Conservation (phyloP, 2,888 invertebrate species). For the Scaptomyza flava region DNA sequence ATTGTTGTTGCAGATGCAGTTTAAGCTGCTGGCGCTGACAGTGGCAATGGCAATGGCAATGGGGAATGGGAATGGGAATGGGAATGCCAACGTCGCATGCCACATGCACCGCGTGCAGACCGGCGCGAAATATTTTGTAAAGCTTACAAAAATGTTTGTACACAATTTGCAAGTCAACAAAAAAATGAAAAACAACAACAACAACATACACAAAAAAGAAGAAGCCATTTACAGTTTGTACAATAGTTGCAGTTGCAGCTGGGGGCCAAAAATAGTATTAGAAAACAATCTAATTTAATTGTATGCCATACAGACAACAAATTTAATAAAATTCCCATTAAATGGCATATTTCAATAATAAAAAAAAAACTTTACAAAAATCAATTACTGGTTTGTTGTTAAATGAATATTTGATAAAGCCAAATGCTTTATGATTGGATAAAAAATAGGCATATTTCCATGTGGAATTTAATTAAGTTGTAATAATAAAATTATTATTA, state of each 20-base stretch:
- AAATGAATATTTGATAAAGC: background rate
- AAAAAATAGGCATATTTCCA: background rate
- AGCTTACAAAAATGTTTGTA: slow-evolving; percentile 54
- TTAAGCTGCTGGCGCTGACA: slow-evolving; percentile 28
- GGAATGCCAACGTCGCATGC: slow-evolving; percentile 60
- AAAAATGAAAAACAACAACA: background rate
- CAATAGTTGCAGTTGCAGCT: slow-evolving; percentile 15
- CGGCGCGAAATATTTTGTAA: slow-evolving; percentile 69
- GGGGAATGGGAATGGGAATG: slow-evolving; percentile 58
- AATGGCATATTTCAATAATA: background rate
- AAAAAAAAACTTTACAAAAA: background rate
- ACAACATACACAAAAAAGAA: background rate
- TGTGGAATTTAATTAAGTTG: background rate
- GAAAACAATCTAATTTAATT: background rate
- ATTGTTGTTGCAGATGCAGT: slow-evolving; percentile 35
- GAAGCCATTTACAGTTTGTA: slow-evolving; percentile 11
- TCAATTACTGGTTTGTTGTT: background rate
- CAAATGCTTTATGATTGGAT: background rate
- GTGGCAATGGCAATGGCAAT: slow-evolving; percentile 28
- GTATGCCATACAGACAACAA: background rate
- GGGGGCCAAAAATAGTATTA: background rate
- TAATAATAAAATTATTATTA: background rate
- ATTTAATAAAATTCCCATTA: slow-evolving; percentile 1
- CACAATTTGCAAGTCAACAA: slow-evolving; percentile 38
- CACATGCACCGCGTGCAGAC: slow-evolving; percentile 54